phyloP scores from a whole-genome alignment of 2,888 invertebrate species.

The Malacosoma neustria region DNA sequence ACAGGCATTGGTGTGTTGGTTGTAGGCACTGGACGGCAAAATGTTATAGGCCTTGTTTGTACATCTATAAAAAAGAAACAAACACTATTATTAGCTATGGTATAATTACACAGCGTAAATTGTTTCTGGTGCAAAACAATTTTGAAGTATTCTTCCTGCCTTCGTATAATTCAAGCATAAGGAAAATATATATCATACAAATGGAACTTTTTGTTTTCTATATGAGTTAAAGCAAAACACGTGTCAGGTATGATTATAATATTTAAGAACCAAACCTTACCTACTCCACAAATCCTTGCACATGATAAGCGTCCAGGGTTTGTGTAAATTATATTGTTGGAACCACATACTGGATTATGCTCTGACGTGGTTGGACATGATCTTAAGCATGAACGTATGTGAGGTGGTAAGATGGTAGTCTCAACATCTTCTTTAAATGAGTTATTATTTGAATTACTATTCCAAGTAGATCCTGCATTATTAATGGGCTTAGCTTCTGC shows the following conservation, averaged over 20 bases:
- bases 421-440: neutral
- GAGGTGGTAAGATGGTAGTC: neutral
- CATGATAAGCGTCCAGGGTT: conserved; percentile 5
- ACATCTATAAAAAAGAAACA: neutral
- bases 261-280: no score
- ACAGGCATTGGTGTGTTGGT: neutral
- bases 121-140: no score
- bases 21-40: neutral
- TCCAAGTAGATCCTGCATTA: neutral
- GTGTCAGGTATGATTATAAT: no score
- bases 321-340: conserved; percentile 2
- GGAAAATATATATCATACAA: no score
- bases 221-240: no score
- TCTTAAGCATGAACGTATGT: neutral
- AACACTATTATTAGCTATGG: neutral
- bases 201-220: no score
- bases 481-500: neutral
- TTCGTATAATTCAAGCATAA: no score
- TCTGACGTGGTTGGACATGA: neutral
- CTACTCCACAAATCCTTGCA: conserved; percentile 14
- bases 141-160: no score
- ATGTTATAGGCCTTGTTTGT: neutral
- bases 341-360: conserved; percentile 3
- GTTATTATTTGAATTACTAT: no score
- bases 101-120: no score